Evolutionary conservation across 2,888 invertebrate genomes (phyloP).

Genomic region (Amiota minor): DNA sequence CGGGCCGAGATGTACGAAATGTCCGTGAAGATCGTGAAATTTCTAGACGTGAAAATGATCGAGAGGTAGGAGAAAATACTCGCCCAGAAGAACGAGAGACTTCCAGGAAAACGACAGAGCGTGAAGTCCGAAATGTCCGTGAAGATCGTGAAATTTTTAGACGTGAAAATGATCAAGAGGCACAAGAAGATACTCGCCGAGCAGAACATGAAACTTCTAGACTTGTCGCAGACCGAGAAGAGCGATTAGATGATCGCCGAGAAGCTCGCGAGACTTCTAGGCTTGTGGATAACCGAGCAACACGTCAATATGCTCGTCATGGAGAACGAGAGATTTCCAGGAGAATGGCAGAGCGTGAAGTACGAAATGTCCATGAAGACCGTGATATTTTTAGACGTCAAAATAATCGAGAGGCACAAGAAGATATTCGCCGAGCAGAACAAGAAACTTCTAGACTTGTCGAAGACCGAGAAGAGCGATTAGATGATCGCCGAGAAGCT

Average conservation of each 20-base stretch:
- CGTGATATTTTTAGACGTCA: neutral
- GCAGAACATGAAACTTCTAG: neutral
- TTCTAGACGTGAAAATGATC: neutral
- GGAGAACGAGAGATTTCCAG: too few species aligned
- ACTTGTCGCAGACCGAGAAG: neutral
- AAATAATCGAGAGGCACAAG: neutral
- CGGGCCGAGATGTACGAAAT: neutral
- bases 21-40: neutral
- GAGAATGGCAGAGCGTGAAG: too few species aligned
- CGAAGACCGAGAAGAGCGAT: neutral
- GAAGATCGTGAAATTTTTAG: too few species aligned
- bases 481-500: neutral
- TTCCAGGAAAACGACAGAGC: neutral
- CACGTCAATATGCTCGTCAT: neutral
- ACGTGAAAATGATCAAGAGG: neutral
- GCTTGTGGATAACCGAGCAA: neutral
- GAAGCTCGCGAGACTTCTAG: neutral
- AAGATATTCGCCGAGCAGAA: neutral
- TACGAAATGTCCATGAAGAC: neutral
- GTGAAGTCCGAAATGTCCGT: neutral
- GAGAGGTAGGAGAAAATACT: neutral
- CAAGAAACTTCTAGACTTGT: neutral
- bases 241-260: neutral
- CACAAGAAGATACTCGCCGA: neutral
- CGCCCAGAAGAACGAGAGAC: neutral